Evolutionary conservation across 2,888 invertebrate species (phyloP).

Genomic region (Acheta domesticus): DNA sequence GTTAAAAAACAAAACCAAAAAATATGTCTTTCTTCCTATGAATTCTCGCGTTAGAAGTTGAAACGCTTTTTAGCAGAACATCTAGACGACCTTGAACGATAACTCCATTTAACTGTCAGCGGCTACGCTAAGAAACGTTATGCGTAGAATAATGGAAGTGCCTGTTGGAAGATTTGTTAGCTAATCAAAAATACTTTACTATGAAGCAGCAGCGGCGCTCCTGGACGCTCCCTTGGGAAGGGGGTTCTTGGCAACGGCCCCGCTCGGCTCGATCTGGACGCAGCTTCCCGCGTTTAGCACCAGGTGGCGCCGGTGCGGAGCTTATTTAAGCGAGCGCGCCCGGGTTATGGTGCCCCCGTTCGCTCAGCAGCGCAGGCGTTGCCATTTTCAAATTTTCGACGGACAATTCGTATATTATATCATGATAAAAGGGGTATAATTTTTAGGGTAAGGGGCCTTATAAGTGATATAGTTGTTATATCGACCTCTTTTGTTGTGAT

Average conservation of each 20-base stretch:
- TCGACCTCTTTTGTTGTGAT: conserved; percentile 32
- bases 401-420: conserved; percentile 37
- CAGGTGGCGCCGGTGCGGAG: conserved; percentile 55
- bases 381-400: conserved; percentile 44
- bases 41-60: too few species aligned
- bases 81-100: too few species aligned
- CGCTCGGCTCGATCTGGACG: conserved; percentile 38
- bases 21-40: too few species aligned
- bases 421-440: conserved; percentile 42
- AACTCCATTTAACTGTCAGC: background rate
- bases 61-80: too few species aligned
- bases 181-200: conserved; percentile 24
- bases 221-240: conserved; percentile 3
- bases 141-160: conserved; percentile 19
- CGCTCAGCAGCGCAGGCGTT: conserved; percentile 54
- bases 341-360: conserved; percentile 50
- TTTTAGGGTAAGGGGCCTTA: conserved; percentile 40
- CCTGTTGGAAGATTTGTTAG: conserved; percentile 23
- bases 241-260: conserved; percentile 33
- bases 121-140: background rate
- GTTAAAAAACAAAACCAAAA: too few species aligned
- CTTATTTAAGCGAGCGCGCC: conserved; percentile 58
- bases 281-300: conserved; percentile 43
- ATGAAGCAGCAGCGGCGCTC: background rate
- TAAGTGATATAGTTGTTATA: conserved; percentile 37